Evolutionary conservation across 2,797 vertebrate genomes (phyloP), one percentile per base, ranked within the genome.

Genomic region (Zenarchopterus dispar): DNA sequence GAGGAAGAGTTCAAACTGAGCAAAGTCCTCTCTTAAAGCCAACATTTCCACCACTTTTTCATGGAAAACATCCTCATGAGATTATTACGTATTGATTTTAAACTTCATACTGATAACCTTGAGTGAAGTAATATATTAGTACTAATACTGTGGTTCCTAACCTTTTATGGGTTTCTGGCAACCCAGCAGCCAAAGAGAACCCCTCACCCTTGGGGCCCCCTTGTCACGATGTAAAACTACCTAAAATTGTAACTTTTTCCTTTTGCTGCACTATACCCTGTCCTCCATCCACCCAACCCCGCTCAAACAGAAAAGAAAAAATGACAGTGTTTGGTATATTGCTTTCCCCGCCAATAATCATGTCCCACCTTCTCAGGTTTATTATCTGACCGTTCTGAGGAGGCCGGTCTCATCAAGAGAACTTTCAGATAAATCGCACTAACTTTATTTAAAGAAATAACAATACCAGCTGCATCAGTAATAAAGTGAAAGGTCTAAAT

Each of bases 1-100:
- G 43, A 23, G 28, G 13, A 28, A 45, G n/a, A 58, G 18, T 51
- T 59, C 48, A 65, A 56, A 56, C 18, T 16, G 13, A 48, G 16
- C 19, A 3, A 46, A 41, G 33, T 3, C 5, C 23, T 39, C 15
- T 18, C 15, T 48, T 62, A 22, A 11, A 10, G 1, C 11, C 11
- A 36, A 36, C 9, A 36, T 36, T 36, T 36, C 9, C 11, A 13
- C 9, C 33, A 36, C 33, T 36, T 36, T 36, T 13, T 36, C 9
- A 36, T 13, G 9, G 33, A 10, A 36, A 36, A 36, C 33, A n/a
- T n/a, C n/a, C n/a, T n/a, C n/a, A n/a, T 36, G 33, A n/a, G n/a
- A n/a, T 36, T 36, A 36, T 36, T 36, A 33, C 31, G 8, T 10
- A 5, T 36, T 36, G 11, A 11, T 10, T 10, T 11, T 31, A 6